Conservation (phyloP, 2,797 vertebrate genomes). For the Peromyscus eremicus region DNA sequence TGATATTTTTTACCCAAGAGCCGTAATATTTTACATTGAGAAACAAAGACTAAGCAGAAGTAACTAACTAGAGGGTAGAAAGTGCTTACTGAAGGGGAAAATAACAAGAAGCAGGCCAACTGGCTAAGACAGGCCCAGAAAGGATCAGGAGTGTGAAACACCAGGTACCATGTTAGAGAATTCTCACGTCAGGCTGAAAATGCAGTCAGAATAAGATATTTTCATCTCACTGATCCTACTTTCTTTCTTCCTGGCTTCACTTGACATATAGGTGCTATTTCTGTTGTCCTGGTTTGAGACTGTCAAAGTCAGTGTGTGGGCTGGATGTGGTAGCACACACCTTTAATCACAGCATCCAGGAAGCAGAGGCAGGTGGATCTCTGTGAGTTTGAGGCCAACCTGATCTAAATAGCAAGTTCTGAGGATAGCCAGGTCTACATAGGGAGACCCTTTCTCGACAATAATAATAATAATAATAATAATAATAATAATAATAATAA, state of each 20-base stretch:
- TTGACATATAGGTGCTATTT: constrained; percentile 52
- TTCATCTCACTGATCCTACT: constrained; percentile 5
- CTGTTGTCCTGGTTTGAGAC: constrained; percentile 31
- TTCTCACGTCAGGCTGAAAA: constrained; percentile 14
- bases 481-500: not conserved
- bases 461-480: not conserved
- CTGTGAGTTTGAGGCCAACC: not conserved
- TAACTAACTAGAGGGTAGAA: constrained; percentile 57
- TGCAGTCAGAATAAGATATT: constrained; percentile 43
- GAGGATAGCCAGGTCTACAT: not conserved
- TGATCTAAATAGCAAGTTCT: not conserved
- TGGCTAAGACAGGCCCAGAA: constrained; percentile 55
- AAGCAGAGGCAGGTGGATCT: not conserved
- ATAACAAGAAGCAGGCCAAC: constrained; percentile 19
- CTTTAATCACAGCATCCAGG: not conserved
- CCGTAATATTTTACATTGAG: constrained; percentile 48
- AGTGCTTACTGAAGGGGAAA: constrained; percentile 30
- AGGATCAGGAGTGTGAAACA: constrained; percentile 37
- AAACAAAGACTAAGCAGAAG: constrained; percentile 56
- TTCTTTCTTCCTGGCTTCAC: constrained; percentile 23
- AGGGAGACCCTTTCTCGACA: not conserved
- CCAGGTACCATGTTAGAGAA: not conserved
- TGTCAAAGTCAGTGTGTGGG: not conserved
- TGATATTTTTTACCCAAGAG: constrained; percentile 45
- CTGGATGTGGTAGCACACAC: not conserved